Evolutionary conservation across 2,113 vertebrate species (phyloP), one percentile per base, ranked within the genome.

Genomic region (Nycticorax nycticorax): DNA sequence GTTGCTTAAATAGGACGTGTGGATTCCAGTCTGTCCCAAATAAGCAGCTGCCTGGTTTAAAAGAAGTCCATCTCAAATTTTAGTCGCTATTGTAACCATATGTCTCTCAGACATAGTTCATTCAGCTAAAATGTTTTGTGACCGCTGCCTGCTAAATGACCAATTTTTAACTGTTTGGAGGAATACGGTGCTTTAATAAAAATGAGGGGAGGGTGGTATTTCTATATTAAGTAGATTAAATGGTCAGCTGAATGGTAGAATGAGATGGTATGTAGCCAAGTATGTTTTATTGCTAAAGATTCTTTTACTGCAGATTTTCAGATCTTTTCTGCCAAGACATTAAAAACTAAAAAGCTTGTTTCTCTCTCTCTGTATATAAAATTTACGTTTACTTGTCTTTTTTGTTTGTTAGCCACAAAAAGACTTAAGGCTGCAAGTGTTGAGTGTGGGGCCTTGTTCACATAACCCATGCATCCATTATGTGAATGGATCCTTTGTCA

Each of bases 401-500:
- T 91, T 94, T 89, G 78, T 75, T 95, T 67, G 72, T 89, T 93
- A 91, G 96, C 97, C 94, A 92, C 92, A 82, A 86, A 92, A 95
- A 96, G 92, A 97, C 91, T 95, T 95, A 92, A 97, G 96, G 97
- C 94, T 98, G 97, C 97, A 97, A 98, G 96, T 97, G 97, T 96
- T 97, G 92, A 98, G 87, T 98, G 98, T 96, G 94, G 79, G 92
- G 92, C 88, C 91, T 93, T 92, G 95, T 96, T 96, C 83, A 75
- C 91, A 93, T 97, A 96, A 92, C 76, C 94, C 96, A 96, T 98
- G 97, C 97, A 94, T 97, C 97, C 97, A 97, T 98, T 96, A 97
- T 97, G 97, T 98, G 97, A 98, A 98, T 96, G 96, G 96, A 97
- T 97, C 93, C 97, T 98, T 98, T 97, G 98, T 98, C 97, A 98